Base-by-base conservation (phyloP, 2,797 vertebrate genomes). In the Clarias platycephalus region DNA sequence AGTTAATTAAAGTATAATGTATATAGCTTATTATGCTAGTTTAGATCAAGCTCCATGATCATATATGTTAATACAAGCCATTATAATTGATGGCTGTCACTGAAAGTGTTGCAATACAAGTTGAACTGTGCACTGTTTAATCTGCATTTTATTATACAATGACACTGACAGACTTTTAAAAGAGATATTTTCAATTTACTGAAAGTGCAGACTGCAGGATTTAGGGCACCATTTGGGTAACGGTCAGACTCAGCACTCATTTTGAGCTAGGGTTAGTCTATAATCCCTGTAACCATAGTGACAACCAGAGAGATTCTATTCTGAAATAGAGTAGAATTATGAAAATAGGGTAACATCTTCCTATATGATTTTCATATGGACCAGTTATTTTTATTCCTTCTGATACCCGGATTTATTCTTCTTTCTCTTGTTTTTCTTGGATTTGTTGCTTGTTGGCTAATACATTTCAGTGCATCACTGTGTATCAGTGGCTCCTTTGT, bases 251-350 rank as follows among this genome's bases (percentile, higher is more conserved):
- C 26, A 34, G 40, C n/a, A 49, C 9, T 28, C 40, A 0, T 66
- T 22, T 66, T 64, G 34, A 79, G 62, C 37, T 53, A 53, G 34
- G 49, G 62, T n/a, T 53, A 53, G n/a, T n/a, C 78, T 80, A 31
- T 66, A 55, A 67, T 37, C 26, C 26, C 26, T 8, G 76, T 78
- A 62, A 78, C 76, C 76, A 78, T 78, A 78, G 76, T 63, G 76
- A 78, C 76, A 78, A 78, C 34, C 76, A 78, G 40, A 80, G 78
- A 64, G 40, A 80, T 53, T 53, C 49, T 49, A 80, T 31, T 28
- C 77, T 80, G 22, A 80, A 78, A 78, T 78, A 78, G 76, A 63
- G 18, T 78, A 40, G 58, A 40, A 62, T 60, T 62, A 78, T 16
- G 34, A 78, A 78, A 78, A 58, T 34, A 22, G 74, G 24, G 22